A percentile compares a stretch with the other conserved stretches of the same genome.
phyloP scores from a whole-genome alignment of 2,113 vertebrate species.

The Pitta sordida region DNA sequence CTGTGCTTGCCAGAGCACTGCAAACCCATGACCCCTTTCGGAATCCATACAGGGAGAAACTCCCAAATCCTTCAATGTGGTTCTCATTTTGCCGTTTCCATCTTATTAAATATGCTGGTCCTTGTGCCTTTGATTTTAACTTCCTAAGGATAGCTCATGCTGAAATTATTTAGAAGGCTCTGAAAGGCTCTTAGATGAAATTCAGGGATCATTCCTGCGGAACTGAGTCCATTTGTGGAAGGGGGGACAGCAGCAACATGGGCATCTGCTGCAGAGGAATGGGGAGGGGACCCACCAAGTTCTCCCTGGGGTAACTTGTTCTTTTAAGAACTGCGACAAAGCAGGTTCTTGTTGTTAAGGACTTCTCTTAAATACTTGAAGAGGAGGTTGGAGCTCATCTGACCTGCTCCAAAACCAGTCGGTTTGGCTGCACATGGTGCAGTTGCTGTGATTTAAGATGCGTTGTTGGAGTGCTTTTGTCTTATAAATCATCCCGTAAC shows the following conservation, averaged over 20 bases:
- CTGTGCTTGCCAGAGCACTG: neutral
- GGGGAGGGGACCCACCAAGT: neutral
- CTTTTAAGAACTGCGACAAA: neutral
- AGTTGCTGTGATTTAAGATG: neutral
- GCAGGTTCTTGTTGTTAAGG: neutral
- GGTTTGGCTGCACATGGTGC: neutral
- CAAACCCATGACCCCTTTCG: neutral
- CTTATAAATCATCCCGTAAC: neutral
- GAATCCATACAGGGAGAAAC: neutral
- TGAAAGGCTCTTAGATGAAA: neutral
- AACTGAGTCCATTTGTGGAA: neutral
- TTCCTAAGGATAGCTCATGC: neutral
- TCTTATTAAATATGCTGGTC: neutral
- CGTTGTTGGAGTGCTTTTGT: neutral
- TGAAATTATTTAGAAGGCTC: conserved; percentile 43
- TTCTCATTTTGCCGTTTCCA: conserved; percentile 29
- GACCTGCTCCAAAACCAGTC: neutral
- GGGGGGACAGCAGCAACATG: neutral
- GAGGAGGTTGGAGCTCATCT: neutral
- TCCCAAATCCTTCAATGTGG: conserved; percentile 3
- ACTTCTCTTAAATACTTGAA: neutral
- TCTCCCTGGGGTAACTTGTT: neutral
- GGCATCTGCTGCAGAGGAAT: neutral
- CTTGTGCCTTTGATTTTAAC: conserved; percentile 23
- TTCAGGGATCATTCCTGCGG: neutral